Conservation (phyloP, 64 coral and sea anemone species). For the Montipora efflorescens region DNA sequence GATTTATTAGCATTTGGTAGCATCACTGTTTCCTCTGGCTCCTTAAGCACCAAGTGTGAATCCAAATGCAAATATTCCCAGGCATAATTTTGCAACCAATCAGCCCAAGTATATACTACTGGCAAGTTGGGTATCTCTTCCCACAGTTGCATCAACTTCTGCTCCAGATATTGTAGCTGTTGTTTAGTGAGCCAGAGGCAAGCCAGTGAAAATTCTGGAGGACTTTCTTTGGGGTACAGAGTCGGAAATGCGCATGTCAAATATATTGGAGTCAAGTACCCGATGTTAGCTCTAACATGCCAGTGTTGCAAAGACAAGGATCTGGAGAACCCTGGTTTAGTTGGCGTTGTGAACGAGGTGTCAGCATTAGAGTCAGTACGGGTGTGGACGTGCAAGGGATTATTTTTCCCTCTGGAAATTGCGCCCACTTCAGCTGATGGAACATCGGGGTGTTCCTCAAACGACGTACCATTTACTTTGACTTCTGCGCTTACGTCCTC, state of each 20-base stretch:
- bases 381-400: background rate
- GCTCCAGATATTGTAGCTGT: conserved; percentile 53
- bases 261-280: conserved; percentile 64
- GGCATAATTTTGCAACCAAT: conserved; percentile 78
- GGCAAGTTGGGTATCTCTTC: conserved; percentile 60
- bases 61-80: conserved; percentile 58
- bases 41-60: conserved; percentile 64
- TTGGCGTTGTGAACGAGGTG: background rate
- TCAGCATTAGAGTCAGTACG: background rate
- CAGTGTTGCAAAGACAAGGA: conserved; percentile 56
- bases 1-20: background rate
- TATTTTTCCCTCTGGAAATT: background rate
- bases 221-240: conserved; percentile 67
- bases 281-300: conserved; percentile 53
- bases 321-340: conserved; percentile 57
- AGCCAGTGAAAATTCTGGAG: conserved; percentile 67
- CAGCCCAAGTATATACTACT: conserved; percentile 82
- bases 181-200: conserved; percentile 77
- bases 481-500: background rate
- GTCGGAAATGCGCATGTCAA: conserved; percentile 53
- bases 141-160: conserved; percentile 60
- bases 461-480: background rate
- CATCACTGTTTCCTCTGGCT: background rate
- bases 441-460: background rate
- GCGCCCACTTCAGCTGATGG: background rate